Evolutionary conservation across 2,113 vertebrate genomes (phyloP).

Genomic region (Osmerus mordax): DNA sequence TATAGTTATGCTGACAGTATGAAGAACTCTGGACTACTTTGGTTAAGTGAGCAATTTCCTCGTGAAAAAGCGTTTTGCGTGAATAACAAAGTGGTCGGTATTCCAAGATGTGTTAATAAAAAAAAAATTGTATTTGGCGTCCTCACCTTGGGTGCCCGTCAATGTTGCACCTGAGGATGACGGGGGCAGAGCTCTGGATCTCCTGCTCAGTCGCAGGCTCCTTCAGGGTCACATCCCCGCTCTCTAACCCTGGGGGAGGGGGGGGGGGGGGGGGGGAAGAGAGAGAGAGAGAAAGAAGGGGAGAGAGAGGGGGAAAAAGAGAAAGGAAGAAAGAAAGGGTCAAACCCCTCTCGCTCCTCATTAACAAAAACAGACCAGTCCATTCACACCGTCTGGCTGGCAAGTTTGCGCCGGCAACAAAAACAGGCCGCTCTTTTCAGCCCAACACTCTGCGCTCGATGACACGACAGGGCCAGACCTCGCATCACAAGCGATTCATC

Average conservation of each 20-base stretch:
- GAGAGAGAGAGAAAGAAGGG: background rate
- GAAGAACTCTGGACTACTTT: no score
- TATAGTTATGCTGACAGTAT: no score
- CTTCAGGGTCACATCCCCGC: slow-evolving; percentile 76
- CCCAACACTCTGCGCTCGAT: slow-evolving; percentile 36
- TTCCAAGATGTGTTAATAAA: no score
- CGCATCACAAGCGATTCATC: slow-evolving; percentile 48
- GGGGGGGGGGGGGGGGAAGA: no score
- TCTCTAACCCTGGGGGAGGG: slow-evolving; percentile 78
- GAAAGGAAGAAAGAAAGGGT: background rate
- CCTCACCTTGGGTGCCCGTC: slow-evolving; percentile 86
- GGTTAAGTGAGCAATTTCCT: no score
- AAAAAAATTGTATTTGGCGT: no score
- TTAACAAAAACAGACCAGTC: slow-evolving; percentile 29
- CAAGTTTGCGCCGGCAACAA: slow-evolving; percentile 13
- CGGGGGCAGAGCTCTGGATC: slow-evolving; percentile 75
- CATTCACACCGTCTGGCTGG: slow-evolving; percentile 29
- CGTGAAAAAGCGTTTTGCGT: no score
- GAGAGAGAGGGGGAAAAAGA: background rate
- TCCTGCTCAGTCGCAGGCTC: slow-evolving; percentile 72
- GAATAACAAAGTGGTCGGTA: no score
- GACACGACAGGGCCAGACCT: slow-evolving; percentile 26
- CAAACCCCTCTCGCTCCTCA: background rate
- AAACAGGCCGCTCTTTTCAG: slow-evolving; percentile 23
- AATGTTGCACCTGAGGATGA: slow-evolving; percentile 79